Conservation (phyloP, 2,797 vertebrate genomes). For the Antrozous pallidus region DNA sequence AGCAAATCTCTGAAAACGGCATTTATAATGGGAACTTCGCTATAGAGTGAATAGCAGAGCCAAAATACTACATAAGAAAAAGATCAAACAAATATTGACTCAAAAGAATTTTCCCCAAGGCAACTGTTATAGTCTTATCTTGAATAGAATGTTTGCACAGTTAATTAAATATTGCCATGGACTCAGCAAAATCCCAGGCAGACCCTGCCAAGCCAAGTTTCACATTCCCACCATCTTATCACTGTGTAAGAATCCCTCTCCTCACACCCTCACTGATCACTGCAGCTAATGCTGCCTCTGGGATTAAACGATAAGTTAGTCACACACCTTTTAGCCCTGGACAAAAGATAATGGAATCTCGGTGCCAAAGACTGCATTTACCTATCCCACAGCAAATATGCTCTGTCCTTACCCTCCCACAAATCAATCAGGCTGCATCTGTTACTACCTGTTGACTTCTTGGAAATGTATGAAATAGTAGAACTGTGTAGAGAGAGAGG, state of each 20-base stretch:
- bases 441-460: conserved; percentile 55
- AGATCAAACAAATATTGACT: conserved; percentile 77
- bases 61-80: conserved; percentile 55
- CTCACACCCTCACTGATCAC: conserved; percentile 29
- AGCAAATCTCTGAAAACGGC: conserved; percentile 64
- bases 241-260: conserved; percentile 46
- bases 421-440: conserved; percentile 54
- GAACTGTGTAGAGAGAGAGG: neutral
- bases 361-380: conserved; percentile 47
- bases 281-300: neutral
- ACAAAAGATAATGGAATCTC: conserved; percentile 55
- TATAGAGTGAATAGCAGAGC: conserved; percentile 52
- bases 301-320: conserved; percentile 59
- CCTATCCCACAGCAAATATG: conserved; percentile 48
- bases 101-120: conserved; percentile 74
- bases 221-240: conserved; percentile 56
- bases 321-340: conserved; percentile 40
- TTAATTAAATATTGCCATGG: conserved; percentile 70
- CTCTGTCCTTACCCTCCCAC: conserved; percentile 24
- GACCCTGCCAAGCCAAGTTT: conserved; percentile 41
- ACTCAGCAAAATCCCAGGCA: conserved; percentile 61
- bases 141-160: conserved; percentile 71
- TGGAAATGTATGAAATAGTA: conserved; percentile 23
- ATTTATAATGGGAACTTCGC: conserved; percentile 62
- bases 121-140: conserved; percentile 77